A percentile compares a stretch with the other conserved stretches of the same genome.
phyloP scores from a whole-genome alignment of 2,888 invertebrate genomes.

The Subacronicta megacephala region DNA sequence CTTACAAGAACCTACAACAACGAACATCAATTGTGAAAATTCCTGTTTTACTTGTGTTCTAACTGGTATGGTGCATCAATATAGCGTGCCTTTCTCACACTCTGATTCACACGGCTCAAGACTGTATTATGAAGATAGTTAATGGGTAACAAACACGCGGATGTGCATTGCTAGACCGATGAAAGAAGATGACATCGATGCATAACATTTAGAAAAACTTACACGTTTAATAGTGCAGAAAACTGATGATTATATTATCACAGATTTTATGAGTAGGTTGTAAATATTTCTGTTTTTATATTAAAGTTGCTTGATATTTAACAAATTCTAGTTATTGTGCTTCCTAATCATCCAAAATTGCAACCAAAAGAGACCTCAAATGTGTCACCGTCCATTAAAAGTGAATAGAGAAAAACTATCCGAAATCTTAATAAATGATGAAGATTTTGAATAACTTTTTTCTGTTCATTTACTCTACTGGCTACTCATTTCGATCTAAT shows the following conservation, averaged over 20 bases:
- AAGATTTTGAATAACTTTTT: too few relatives aligned
- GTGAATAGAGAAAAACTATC: too few relatives aligned
- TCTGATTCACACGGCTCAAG: constrained; percentile 80
- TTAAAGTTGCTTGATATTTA: too few relatives aligned
- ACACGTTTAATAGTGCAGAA: constrained; percentile 67
- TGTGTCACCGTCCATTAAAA: too few relatives aligned
- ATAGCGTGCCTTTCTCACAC: constrained; percentile 78
- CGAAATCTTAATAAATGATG: too few relatives aligned
- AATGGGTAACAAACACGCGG: constrained; percentile 63
- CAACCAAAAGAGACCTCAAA: too few relatives aligned
- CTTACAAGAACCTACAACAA: constrained; percentile 25
- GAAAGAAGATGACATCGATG: constrained; percentile 55
- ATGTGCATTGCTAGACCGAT: constrained; percentile 72
- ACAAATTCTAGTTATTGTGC: too few relatives aligned
- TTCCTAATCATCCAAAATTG: too few relatives aligned
- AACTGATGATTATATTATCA: constrained; percentile 34
- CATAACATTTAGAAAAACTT: constrained; percentile 49
- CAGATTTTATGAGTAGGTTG: neutral
- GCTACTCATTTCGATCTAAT: too few relatives aligned
- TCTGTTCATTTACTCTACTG: too few relatives aligned
- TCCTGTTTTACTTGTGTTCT: constrained; percentile 24
- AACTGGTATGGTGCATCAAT: constrained; percentile 49
- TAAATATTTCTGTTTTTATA: neutral
- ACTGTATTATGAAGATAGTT: constrained; percentile 59
- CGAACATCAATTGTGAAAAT: constrained; percentile 31